Evolutionary conservation across 1,140 invertebrate species (phyloP), one percentile per base, ranked within the genome.

Genomic region (Zaprionus inermis): DNA sequence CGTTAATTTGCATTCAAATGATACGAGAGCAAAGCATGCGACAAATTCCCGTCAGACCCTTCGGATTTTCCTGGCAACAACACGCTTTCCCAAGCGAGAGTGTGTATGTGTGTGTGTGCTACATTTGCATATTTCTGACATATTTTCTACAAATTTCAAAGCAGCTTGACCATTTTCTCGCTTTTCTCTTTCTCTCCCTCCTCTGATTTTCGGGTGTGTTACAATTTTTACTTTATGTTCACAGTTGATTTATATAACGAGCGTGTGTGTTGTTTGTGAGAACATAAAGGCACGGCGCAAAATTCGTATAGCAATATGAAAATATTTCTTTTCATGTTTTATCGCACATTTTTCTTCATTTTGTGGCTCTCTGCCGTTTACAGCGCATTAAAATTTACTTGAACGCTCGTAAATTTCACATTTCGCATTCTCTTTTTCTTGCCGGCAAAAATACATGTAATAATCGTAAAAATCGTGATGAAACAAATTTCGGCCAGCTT

Each of bases 1-100:
- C 84, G 89, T 89, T 84, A 81, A 89, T 89, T 89, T 89, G 74
- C 85, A 89, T 89, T 84, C 76, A 79, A 84, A 89, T 89, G 80
- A 69, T 76, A 81, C 51, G 56, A 66, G 54, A 61, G 18, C 41
- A 24, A 69, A 70, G 72, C 57, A 74, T 57, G 73, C 46, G 72
- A 85, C 67, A 76, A 72, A 76, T 73, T 72, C 34, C 41, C 56
- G 44, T 16, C n/a, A 16, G 46, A 61, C 63, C 52, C 52, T 70
- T n/a, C 64, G 51, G 67, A 75, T 70, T 61, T 69, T 70, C 60
- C 59, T 64, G 34, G 46, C 34, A 41, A 51, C 63, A 60, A 76
- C 30, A 64, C 24, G 24, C 57, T 76, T 76, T 79, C 76, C 54
- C 69, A 69, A 56, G 72, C 77, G 63, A 14, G n/a, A 3, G 38